phyloP scores from a whole-genome alignment of 2,797 vertebrate species.

The Acanthiza pusilla region DNA sequence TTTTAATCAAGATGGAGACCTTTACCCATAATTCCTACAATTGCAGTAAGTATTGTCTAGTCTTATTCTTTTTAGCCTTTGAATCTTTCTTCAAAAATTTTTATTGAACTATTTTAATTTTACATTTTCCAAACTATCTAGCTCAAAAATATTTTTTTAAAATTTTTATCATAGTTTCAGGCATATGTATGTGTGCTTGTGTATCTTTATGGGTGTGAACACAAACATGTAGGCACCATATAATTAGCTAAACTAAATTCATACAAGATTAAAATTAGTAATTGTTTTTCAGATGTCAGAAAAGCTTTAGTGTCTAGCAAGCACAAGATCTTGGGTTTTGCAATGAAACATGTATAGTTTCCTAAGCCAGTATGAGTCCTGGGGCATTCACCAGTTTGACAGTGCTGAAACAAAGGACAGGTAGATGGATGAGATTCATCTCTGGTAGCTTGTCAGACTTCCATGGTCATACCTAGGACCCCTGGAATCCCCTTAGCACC shows the following conservation, averaged over 20 bases:
- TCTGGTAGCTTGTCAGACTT: background rate
- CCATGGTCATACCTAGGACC: background rate
- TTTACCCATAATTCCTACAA: background rate
- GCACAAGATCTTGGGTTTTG: background rate
- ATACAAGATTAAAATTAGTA: background rate
- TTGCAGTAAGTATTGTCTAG: background rate
- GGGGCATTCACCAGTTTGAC: background rate
- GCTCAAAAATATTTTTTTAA: background rate
- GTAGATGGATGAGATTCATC: background rate
- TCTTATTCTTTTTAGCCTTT: background rate
- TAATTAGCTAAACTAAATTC: background rate
- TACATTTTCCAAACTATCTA: background rate
- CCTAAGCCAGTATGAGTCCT: background rate
- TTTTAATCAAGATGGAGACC: background rate
- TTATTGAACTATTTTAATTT: background rate
- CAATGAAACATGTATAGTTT: fast-evolving
- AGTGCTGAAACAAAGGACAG: background rate
- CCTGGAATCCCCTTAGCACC: background rate
- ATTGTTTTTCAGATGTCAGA: background rate
- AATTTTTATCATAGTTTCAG: background rate
- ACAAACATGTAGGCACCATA: background rate
- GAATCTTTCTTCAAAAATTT: background rate
- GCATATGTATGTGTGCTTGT: fast-evolving
- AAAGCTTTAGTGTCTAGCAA: background rate
- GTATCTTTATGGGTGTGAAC: background rate